Evolutionary conservation across 2,797 vertebrate species (phyloP), one percentile per base, ranked within the genome.

Genomic region (Enteromius radiatus): DNA sequence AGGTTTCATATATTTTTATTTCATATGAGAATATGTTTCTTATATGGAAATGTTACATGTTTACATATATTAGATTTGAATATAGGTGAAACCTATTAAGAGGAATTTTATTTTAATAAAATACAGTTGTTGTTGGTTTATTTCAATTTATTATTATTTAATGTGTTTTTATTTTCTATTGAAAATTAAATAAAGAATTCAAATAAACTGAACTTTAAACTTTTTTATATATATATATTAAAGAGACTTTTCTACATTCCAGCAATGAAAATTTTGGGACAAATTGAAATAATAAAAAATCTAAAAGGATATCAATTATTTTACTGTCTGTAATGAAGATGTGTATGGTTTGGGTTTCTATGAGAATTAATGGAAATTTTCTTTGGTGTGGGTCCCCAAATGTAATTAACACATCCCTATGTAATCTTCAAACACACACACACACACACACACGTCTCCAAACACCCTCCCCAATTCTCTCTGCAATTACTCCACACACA

Each of bases 361-460:
- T 74, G 23, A 75, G 59, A 82, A 28, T 38, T 9, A 67, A 82
- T 64, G 33, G 61, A 75, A 54, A 82, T 54, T 4, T 41, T 74
- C 10, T 65, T 47, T 81, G 47, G 28, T 45, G 21, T 64, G 19
- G 8, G 33, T 75, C 33, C 59, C 4, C 45, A 41, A 75, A 82
- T 69, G 52, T 69, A 82, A 82, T 82, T 36, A 82, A 76, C 63
- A 59, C 63, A 69, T 76, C 71, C 28, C 63, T 61, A 26, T 74
- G 14, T 12, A 78, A 52, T 45, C 36, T 81, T 80, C 52, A 76
- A 61, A 76, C 17, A 59, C 78, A 69, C 65, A 69, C 45, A 59
- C 78, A 69, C 65, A 69, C 45, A 31, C 31, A 31, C 8, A 43
- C 78, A 45, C 26, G 10, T 73, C n/a, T 63, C 56, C 21, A 36